Evolutionary conservation across 2,797 vertebrate genomes (phyloP).

Genomic region (Heterohyrax brucei): DNA sequence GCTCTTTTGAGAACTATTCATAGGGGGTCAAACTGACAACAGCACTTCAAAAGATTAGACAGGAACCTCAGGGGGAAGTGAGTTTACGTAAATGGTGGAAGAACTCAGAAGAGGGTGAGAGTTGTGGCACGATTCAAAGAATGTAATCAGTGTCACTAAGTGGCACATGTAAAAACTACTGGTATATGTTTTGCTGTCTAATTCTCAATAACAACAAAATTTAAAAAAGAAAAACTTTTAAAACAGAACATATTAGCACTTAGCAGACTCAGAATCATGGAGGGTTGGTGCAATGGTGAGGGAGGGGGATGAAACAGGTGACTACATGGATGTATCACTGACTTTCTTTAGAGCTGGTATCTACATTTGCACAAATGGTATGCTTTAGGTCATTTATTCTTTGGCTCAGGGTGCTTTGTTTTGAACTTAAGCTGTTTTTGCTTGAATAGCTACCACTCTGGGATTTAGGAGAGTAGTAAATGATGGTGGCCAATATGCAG

Average conservation of each 20-base stretch:
- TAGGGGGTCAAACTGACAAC: background rate
- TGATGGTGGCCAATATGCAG: background rate
- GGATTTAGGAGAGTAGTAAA: conserved; percentile 8
- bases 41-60: background rate
- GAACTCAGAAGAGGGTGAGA: background rate
- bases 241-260: background rate
- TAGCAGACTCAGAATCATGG: background rate
- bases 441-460: conserved; percentile 30
- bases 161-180: background rate
- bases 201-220: background rate
- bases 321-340: background rate
- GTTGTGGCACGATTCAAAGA: background rate
- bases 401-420: background rate
- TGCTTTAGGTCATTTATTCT: conserved; percentile 44
- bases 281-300: background rate
- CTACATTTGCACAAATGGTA: background rate
- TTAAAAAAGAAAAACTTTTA: background rate
- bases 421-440: background rate
- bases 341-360: conserved; percentile 59
- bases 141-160: background rate
- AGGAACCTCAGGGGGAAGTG: background rate
- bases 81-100: background rate
- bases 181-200: background rate
- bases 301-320: background rate
- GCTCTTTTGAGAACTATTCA: background rate